phyloP scores from a whole-genome alignment of 2,797 vertebrate species.

The Centropyge bicolor region DNA sequence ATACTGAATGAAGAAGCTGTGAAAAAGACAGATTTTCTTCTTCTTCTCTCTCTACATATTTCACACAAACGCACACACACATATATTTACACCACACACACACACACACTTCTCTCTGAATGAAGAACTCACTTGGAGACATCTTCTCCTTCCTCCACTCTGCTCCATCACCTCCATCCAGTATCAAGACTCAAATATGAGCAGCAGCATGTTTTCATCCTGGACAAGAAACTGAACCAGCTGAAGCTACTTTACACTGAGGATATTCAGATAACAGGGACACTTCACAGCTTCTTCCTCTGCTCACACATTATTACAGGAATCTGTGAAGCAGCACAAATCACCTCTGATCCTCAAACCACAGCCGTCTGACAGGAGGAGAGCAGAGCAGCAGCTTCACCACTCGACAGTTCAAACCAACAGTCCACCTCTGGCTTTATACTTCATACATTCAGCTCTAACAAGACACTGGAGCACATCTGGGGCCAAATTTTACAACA shows the following conservation, averaged over 20 bases:
- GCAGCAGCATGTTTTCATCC: neutral
- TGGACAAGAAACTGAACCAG: slow-evolving; percentile 5
- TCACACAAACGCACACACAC: neutral
- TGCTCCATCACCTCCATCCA: neutral
- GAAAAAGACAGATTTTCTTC: neutral
- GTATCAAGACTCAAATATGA: neutral
- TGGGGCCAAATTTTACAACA: no score
- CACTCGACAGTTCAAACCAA: slow-evolving; percentile 8
- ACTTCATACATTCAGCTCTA: no score
- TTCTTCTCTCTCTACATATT: no score
- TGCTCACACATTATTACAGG: slow-evolving; percentile 42
- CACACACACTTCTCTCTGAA: neutral
- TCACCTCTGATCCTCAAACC: slow-evolving; percentile 38
- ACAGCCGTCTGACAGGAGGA: slow-evolving; percentile 16
- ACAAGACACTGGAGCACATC: no score
- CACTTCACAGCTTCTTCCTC: slow-evolving; percentile 17
- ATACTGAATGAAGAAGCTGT: slow-evolving; percentile 7
- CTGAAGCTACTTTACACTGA: slow-evolving; percentile 22
- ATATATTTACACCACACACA: neutral
- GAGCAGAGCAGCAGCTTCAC: slow-evolving; percentile 19
- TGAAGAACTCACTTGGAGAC: neutral
- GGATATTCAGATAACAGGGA: slow-evolving; percentile 22
- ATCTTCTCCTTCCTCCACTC: no score
- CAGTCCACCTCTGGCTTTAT: neutral
- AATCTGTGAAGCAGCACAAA: slow-evolving; percentile 50